A percentile compares a stretch with the other conserved stretches of the same genome.
Conservation (phyloP, 1,140 invertebrate genomes). For the Mesaphorura yosii region DNA sequence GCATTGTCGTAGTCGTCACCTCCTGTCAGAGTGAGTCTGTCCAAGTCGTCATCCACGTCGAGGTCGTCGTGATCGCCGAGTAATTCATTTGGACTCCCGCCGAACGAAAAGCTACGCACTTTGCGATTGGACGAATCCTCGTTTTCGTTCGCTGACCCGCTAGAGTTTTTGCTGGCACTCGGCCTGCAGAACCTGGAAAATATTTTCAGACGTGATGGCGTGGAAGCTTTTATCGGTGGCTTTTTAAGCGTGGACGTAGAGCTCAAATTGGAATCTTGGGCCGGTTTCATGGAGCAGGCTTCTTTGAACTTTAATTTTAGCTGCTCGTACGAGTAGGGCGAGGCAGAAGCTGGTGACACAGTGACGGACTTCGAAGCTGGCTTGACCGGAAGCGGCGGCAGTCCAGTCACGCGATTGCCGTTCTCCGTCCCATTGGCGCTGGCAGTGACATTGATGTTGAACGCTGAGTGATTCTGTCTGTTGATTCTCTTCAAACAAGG, state of each 20-base stretch:
- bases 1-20: not conserved
- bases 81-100: slow-evolving; percentile 57
- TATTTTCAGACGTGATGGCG: slow-evolving; percentile 1
- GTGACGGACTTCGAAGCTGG: not conserved
- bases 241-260: not conserved
- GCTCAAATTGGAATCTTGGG: slow-evolving; percentile 22
- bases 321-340: slow-evolving; percentile 25
- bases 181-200: slow-evolving; percentile 23
- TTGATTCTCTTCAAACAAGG: not conserved
- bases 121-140: slow-evolving; percentile 34
- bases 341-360: not conserved
- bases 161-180: slow-evolving; percentile 8
- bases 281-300: no score
- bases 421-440: not conserved
- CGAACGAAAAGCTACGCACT: slow-evolving; percentile 61
- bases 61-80: slow-evolving; percentile 39
- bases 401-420: slow-evolving; percentile 8
- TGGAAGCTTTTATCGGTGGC: not conserved
- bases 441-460: not conserved
- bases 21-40: not conserved
- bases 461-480: not conserved
- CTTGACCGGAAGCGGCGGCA: slow-evolving; percentile 26
- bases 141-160: not conserved
- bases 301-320: slow-evolving; percentile 30
- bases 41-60: not conserved